A percentile compares a stretch with the other conserved stretches of the same genome.
These are phyloP conservation scores for Temnopleurus reevesii DNA, from an alignment of 53 echinoderm and acorn worm genomes.

Conservation along the genomic window DNA sequence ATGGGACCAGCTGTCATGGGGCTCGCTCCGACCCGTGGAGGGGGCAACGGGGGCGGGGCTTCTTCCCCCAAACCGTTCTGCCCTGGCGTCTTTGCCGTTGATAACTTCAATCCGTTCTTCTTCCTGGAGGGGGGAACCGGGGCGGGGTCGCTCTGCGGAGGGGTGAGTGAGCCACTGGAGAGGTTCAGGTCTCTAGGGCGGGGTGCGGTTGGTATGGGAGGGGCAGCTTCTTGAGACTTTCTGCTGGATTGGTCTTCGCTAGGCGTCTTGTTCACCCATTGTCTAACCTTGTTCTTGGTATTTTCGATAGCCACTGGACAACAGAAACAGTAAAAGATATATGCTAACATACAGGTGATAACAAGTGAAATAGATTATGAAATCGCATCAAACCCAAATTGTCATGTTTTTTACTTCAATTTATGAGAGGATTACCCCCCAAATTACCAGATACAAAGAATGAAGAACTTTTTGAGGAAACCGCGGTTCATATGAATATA, in stretches of 20 bases:
- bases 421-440: no score
- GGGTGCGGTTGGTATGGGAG: constrained; percentile 46
- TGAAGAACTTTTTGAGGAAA: no score
- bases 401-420: no score
- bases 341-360: no score
- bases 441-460: no score
- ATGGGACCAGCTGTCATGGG: constrained; percentile 42
- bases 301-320: constrained; percentile 20
- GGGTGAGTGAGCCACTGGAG: constrained; percentile 12
- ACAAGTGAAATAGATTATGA: no score
- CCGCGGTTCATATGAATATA: no score
- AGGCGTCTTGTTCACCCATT: constrained; percentile 23
- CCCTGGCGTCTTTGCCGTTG: not conserved
- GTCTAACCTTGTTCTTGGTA: constrained; percentile 9
- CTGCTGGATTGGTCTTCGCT: constrained; percentile 12
- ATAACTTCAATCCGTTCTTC: not conserved
- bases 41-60: constrained; percentile 69
- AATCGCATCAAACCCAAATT: no score
- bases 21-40: constrained; percentile 65
- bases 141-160: constrained; percentile 3
- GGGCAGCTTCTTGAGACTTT: constrained; percentile 43
- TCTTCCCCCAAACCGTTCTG: not conserved
- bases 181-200: constrained; percentile 46
- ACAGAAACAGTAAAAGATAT: not conserved
- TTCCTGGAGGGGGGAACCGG: constrained; percentile 30